A percentile compares a stretch with the other conserved stretches of the same genome.
Conservation (phyloP, 1,140 invertebrate genomes). For the Drosophila neocordata region DNA sequence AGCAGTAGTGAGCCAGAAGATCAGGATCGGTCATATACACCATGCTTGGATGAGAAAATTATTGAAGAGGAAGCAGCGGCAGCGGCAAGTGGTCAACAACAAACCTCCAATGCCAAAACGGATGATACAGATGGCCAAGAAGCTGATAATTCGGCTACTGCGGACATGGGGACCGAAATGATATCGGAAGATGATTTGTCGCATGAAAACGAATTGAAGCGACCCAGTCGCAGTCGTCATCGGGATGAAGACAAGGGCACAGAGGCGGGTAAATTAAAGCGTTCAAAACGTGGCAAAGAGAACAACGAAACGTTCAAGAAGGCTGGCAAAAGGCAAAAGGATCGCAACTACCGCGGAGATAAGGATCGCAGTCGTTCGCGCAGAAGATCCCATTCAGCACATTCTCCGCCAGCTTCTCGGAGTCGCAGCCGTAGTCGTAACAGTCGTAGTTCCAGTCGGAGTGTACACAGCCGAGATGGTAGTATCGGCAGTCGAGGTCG, state of each 20-base stretch:
- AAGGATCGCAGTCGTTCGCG: constrained; percentile 60
- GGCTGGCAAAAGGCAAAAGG: constrained; percentile 90
- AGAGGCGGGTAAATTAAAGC: constrained; percentile 43
- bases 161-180: constrained; percentile 88
- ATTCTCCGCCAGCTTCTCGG: constrained; percentile 2
- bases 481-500: constrained; percentile 32
- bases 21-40: constrained; percentile 86
- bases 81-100: background rate
- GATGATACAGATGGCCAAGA: constrained; percentile 19
- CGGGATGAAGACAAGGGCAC: constrained; percentile 29
- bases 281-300: constrained; percentile 69
- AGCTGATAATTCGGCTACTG: constrained; percentile 62
- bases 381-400: constrained; percentile 29
- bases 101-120: constrained; percentile 6
- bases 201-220: constrained; percentile 60
- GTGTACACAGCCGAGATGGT: constrained; percentile 16
- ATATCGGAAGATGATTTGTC: constrained; percentile 88
- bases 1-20: constrained; percentile 42
- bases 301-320: constrained; percentile 89
- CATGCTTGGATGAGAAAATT: constrained; percentile 86
- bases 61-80: constrained; percentile 54
- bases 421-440: constrained; percentile 19
- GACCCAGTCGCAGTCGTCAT: constrained; percentile 47
- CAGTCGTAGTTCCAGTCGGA: constrained; percentile 21
- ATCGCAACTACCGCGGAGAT: constrained; percentile 91